These are phyloP conservation scores for Atta colombica DNA, from an alignment of 1,140 invertebrate species.

Conservation along the genomic window DNA sequence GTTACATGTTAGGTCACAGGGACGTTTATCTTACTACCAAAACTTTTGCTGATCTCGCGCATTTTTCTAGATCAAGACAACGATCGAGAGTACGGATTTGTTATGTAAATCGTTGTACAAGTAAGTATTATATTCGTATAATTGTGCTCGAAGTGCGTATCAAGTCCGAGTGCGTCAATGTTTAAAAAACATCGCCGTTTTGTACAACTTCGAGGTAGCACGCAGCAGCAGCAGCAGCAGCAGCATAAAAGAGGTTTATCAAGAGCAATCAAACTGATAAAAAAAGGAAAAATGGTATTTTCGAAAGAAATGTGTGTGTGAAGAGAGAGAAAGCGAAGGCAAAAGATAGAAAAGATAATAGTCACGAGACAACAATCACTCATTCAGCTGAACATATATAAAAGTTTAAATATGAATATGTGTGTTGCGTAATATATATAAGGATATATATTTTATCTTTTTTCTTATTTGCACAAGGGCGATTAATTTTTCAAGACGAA, in stretches of 20 bases:
- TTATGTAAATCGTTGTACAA: constrained; percentile 33
- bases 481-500: constrained; percentile 8
- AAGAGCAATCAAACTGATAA: constrained; percentile 7
- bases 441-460: constrained; percentile 7
- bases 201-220: neutral
- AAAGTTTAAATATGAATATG: constrained; percentile 15
- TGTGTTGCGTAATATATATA: neutral
- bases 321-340: neutral
- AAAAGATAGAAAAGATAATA: neutral
- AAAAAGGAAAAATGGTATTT: constrained; percentile 7
- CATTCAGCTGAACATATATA: neutral
- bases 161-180: neutral
- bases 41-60: neutral
- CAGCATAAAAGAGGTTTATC: neutral
- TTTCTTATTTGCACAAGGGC: neutral
- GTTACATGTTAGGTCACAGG: too few relatives aligned
- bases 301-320: neutral
- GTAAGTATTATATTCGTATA: constrained; percentile 30
- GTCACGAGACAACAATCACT: neutral
- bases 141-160: constrained; percentile 12
- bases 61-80: neutral
- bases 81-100: neutral
- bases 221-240: neutral
- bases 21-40: too few relatives aligned
- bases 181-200: neutral